These are phyloP conservation scores for Harlomillsia oculata DNA, from an alignment of 1,140 invertebrate genomes.

Conservation along the genomic window DNA sequence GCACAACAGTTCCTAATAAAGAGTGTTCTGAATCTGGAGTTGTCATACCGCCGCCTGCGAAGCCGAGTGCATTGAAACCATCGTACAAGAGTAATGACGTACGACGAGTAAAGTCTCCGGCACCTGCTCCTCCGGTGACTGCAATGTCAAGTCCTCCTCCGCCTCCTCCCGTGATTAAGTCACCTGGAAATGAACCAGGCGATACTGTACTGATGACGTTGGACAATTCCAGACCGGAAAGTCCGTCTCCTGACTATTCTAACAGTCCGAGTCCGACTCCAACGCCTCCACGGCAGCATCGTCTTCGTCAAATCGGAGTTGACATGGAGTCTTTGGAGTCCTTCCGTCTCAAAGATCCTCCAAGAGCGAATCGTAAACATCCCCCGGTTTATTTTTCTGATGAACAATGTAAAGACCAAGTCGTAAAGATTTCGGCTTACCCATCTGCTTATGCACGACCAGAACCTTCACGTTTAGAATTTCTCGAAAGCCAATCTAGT, in stretches of 20 bases:
- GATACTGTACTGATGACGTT: no score
- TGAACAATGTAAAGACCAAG: conserved; percentile 4
- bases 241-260: conserved; percentile 40
- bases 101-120: no score
- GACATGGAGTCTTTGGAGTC: conserved; percentile 64
- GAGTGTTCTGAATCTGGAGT: no score
- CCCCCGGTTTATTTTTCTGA: conserved; percentile 54
- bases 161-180: no score
- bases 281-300: conserved; percentile 32
- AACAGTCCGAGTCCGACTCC: conserved; percentile 36
- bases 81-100: no score
- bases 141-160: no score
- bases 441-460: conserved; percentile 10
- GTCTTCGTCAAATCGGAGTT: conserved; percentile 43
- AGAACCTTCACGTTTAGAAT: conserved; percentile 3
- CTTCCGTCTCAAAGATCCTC: conserved; percentile 54
- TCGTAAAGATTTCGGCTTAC: conserved; percentile 17
- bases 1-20: no score
- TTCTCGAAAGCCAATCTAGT: conserved; percentile 1
- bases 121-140: no score
- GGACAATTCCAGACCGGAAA: conserved; percentile 31
- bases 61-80: no score
- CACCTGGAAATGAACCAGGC: no score
- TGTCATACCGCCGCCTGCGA: no score
- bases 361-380: conserved; percentile 50